Evolutionary conservation across 2,113 vertebrate genomes (phyloP), one percentile per base, ranked within the genome.

Genomic region (Sciurus niger): DNA sequence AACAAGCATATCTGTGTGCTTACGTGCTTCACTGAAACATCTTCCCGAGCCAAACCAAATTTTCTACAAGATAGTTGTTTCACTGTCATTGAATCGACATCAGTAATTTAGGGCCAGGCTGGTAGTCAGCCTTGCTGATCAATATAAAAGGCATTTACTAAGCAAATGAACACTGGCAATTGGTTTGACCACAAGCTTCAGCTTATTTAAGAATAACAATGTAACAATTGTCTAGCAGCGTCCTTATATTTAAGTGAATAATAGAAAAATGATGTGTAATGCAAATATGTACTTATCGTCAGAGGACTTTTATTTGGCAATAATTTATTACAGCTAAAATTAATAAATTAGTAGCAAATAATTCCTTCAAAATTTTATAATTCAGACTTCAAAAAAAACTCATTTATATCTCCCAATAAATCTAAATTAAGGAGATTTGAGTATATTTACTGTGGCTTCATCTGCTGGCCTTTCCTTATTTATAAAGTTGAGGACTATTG

Each of bases 321-420:
- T 94, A 83, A 76, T 51, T 92, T 97, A 63, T 90, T 92, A 87
- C 4, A 74, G 32, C 22, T 90, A 63, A 85, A 92, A 93, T 73
- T 89, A 87, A 93, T 88, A 63, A 95, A 93, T 93, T 91, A 78
- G 73, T 32, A 89, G 80, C 74, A 85, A 95, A 67, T 94, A 93
- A 90, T 92, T 79, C 63, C 55, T 77, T 94, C 37, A 96, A 78
- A 76, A 85, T 76, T 89, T 83, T 89, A 28, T 77, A 86, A 89
- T 48, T 48, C 25, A 77, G 30, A 76, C 37, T 94, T 94, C 43
- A 72, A 74, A 72, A 76, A 94, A 94, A 92, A 30, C 55, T 67
- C 34, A 18, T 83, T 82, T 53, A n/a, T 63, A 51, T 16, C 46
- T 89, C 76, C 40, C 53, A 89, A 43, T 92, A 93, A 95, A 90